Evolutionary conservation across 2,113 vertebrate genomes (phyloP), one percentile per base, ranked within the genome.

Genomic region (Dipodomys ordii): DNA sequence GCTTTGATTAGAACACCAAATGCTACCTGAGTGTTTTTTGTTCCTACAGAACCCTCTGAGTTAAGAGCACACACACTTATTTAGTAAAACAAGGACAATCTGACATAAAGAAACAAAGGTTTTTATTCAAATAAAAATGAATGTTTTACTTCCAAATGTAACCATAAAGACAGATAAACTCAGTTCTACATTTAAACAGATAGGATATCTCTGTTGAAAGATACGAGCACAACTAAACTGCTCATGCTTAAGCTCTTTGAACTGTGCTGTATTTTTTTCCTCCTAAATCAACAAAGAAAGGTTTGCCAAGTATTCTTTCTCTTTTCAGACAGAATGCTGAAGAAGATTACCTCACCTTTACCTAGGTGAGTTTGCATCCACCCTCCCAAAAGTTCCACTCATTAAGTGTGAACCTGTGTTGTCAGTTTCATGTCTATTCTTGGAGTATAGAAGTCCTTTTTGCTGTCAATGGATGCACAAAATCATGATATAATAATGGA

Each of bases 121-220:
- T 22, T 76, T 87, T 80, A 49, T 74, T 82, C 62, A 71, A 90
- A 74, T 69, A 82, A 39, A 84, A 93, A 79, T 64, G 7, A 74
- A 35, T 28, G 39, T 7, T 62, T 88, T 90, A 68, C 46, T 90
- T 68, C 32, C 60, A 65, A 90, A 90, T 79, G 74, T 76, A 85
- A 60, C 80, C 8, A 76, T 62, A 90, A 87, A 49, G 25, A 49
- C 39, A 39, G 39, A 39, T 39, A 20, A 69, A 13, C 2, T 82
- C 80, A 77, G 32, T 78, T 85, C 71, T 88, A 28, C 71, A 83
- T 92, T 88, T 90, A 83, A 93, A 77, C 62, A 62, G 83, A 27
- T 62, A 74, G 25, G 93, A 13, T 62, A 71, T 39, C 11, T 94
- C 25, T 64, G 69, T 39, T 20, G 2, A 88, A 90, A 68, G 25